Base-by-base conservation (phyloP, 1,140 invertebrate species). In the Drosophila sp. region DNA sequence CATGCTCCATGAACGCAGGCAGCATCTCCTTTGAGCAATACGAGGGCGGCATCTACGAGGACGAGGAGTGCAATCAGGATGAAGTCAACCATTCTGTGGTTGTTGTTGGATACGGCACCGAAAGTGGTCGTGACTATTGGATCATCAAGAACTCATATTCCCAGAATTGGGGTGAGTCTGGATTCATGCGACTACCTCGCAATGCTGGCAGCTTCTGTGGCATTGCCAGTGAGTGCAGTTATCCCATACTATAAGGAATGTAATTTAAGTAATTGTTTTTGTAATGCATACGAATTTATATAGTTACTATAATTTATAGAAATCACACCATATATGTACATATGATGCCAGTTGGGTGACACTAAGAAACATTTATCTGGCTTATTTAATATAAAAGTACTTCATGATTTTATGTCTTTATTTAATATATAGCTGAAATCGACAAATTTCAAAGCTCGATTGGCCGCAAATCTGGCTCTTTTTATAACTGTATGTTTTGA, bases 11-110 rank as follows among this genome's bases (percentile, higher is more conserved):
- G 78, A 96, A 98, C 92, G 97, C 96, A 6, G 95, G 94, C 9
- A 94, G 95, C 25, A 92, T 94, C 18, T 94, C 94, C 4, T 97
- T 99, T 93, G 96, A 96, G 80, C 94, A 96, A 70, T 98, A 98
- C 90, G 93, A 93, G 1, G 93, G 94, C 76, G 96, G 96, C 80
- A 86, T 94, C 32, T 94, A 93, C 63, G 94, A 93, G 57, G 93
- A 94, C 56, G 78, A 90, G 3, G 76, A 92, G 13, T 94, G 94
- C 80, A 92, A 93, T 13, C 75, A 90, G 11, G 80, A 73, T 2
- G 76, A 90, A 4, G 74, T 92, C 13, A 94, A 94, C 80, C 94
- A 95, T 69, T 94, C 92, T 0, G 93, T 95, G 0, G 91, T 94
- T 0, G 92, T 94, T 0, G 94, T 95, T 0, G 94, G 94, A 9